These are phyloP conservation scores for Diplodus sargus DNA, from an alignment of 2,797 vertebrate genomes.

Conservation along the genomic window DNA sequence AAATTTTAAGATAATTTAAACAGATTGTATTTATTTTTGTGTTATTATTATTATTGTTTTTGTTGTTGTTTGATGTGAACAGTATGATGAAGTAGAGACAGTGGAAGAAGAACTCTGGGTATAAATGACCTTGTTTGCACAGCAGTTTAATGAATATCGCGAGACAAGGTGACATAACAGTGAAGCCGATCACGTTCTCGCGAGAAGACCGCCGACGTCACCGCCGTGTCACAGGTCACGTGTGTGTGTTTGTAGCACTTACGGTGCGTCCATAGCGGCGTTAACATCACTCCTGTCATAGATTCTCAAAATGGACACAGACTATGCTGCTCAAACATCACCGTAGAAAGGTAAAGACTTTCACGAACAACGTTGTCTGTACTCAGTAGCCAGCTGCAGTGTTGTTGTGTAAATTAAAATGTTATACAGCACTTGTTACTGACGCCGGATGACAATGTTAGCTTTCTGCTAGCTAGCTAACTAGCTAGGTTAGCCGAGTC, in stretches of 20 bases:
- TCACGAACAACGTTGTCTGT: too few relatives aligned
- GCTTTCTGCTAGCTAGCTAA: constrained; percentile 41
- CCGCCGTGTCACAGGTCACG: constrained; percentile 47
- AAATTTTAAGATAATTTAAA: too few relatives aligned
- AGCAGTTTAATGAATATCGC: constrained; percentile 45
- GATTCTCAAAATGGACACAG: constrained; percentile 67
- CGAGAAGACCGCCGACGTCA: constrained; percentile 31
- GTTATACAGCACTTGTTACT: constrained; percentile 32
- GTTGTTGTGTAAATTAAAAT: background rate
- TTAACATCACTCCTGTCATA: constrained; percentile 35
- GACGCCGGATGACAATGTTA: constrained; percentile 37
- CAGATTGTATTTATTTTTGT: background rate
- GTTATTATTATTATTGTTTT: background rate
- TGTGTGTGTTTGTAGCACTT: constrained; percentile 66
- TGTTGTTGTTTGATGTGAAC: background rate
- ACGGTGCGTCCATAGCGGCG: background rate
- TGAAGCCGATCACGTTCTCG: background rate
- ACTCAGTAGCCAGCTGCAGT: accelerated
- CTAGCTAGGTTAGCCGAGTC: constrained; percentile 27
- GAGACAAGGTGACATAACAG: background rate
- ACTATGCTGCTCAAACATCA: constrained; percentile 59
- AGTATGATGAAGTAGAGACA: too few relatives aligned
- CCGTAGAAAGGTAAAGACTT: constrained; percentile 62
- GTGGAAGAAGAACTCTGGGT: too few relatives aligned
- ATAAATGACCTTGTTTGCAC: constrained; percentile 37